Evolutionary conservation across 2,888 invertebrate genomes (phyloP).

Genomic region (Hetaerina titia): DNA sequence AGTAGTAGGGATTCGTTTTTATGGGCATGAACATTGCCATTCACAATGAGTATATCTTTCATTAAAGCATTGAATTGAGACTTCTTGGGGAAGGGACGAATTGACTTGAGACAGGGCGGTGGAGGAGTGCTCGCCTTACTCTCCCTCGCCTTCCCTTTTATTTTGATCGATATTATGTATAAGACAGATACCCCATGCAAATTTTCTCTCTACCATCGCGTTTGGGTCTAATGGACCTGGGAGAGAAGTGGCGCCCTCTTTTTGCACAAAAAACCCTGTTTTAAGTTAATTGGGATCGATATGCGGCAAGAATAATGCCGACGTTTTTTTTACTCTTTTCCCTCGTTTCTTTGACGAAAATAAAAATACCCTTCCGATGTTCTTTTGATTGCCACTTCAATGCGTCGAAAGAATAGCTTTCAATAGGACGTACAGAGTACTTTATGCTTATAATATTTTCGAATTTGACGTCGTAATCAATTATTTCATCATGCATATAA

Average conservation of each 20-base stretch:
- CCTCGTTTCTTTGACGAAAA: not conserved
- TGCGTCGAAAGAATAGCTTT: not conserved
- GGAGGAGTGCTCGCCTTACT: too few relatives aligned
- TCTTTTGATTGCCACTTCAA: not conserved
- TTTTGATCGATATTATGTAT: not conserved
- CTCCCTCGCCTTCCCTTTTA: not conserved
- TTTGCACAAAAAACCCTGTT: not conserved
- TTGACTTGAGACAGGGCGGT: not conserved
- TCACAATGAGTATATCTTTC: not conserved
- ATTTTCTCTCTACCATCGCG: not conserved
- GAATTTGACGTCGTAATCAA: too few relatives aligned
- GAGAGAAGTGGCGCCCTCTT: not conserved
- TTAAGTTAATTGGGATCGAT: not conserved
- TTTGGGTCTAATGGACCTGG: not conserved
- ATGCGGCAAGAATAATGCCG: not conserved
- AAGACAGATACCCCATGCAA: not conserved
- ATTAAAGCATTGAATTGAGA: not conserved
- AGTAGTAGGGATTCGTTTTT: not conserved
- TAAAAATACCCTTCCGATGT: not conserved
- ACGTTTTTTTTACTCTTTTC: too few relatives aligned
- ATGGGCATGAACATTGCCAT: not conserved
- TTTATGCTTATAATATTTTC: too few relatives aligned
- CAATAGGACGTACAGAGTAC: too few relatives aligned
- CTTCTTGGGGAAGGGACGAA: not conserved
- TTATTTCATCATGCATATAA: too few relatives aligned